These are phyloP conservation scores for Tenthredo amoena DNA, from an alignment of 2,888 invertebrate species.

Conservation along the genomic window DNA sequence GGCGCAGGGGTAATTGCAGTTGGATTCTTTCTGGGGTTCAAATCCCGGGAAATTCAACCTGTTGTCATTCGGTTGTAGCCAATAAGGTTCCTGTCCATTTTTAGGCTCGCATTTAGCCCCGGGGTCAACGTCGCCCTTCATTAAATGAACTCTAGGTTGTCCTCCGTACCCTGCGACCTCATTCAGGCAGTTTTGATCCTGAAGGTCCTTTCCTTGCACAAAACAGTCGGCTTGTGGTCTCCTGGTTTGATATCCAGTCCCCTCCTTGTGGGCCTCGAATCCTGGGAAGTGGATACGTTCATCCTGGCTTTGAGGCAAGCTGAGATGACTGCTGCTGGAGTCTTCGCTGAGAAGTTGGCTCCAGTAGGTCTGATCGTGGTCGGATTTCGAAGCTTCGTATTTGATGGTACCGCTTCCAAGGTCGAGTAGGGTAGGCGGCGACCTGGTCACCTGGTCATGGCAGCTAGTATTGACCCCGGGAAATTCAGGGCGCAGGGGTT, in stretches of 20 bases:
- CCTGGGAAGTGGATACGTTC: constrained; percentile 75
- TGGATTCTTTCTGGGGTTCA: constrained; percentile 64
- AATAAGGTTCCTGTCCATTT: constrained; percentile 63
- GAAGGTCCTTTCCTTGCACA: constrained; percentile 60
- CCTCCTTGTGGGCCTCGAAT: constrained; percentile 67
- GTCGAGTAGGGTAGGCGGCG: constrained; percentile 86
- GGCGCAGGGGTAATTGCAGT: constrained; percentile 32
- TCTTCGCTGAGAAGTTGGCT: constrained; percentile 75
- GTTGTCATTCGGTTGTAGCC: constrained; percentile 65
- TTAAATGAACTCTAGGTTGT: constrained; percentile 56
- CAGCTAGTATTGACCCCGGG: constrained; percentile 67
- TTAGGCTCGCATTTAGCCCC: constrained; percentile 57
- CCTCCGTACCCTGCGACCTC: constrained; percentile 59
- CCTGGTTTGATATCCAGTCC: constrained; percentile 54
- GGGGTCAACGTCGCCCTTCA: constrained; percentile 60
- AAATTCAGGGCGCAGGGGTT: constrained; percentile 85
- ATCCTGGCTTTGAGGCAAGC: constrained; percentile 79
- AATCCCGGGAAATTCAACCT: constrained; percentile 64
- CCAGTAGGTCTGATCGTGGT: constrained; percentile 73
- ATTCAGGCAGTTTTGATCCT: constrained; percentile 60
- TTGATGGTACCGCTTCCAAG: constrained; percentile 86
- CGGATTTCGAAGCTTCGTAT: constrained; percentile 80
- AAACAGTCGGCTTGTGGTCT: constrained; percentile 61
- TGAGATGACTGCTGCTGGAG: constrained; percentile 75
- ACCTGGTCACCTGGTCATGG: constrained; percentile 80